phyloP scores from a whole-genome alignment of 2,113 vertebrate genomes.

The Coracopsis vasa region DNA sequence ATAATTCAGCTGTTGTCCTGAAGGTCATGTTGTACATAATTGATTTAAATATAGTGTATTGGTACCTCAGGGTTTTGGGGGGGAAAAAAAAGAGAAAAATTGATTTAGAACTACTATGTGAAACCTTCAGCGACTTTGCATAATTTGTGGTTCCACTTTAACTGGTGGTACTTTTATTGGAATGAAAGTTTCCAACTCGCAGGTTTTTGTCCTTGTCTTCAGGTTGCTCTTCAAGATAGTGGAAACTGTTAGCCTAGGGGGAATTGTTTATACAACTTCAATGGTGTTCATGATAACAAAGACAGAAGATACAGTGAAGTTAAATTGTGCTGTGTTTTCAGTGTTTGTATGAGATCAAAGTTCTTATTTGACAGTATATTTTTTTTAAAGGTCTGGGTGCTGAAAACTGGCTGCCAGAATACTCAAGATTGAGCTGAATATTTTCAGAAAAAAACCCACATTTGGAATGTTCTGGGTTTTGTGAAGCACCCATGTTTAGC shows the following conservation, averaged over 20 bases:
- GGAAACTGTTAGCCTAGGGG: not conserved
- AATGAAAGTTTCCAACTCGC: not conserved
- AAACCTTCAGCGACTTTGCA: not conserved
- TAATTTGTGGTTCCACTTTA: not conserved
- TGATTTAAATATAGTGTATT: not conserved
- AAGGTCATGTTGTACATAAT: not conserved
- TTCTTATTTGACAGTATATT: not conserved
- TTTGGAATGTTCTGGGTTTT: not conserved
- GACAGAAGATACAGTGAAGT: not conserved
- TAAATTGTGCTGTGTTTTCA: not conserved
- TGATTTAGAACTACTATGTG: not conserved
- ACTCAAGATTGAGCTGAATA: not conserved
- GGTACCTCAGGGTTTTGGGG: not conserved
- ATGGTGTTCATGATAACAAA: not conserved
- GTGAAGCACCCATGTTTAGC: not conserved
- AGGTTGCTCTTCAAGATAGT: not conserved
- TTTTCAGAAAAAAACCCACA: not conserved
- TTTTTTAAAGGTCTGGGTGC: not conserved
- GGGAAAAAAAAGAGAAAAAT: not conserved
- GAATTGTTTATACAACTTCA: not conserved
- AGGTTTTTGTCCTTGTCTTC: not conserved
- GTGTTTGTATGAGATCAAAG: not conserved
- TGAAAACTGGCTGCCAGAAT: not conserved
- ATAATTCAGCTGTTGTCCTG: not conserved
- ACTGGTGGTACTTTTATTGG: not conserved